A percentile compares a stretch with the other conserved stretches of the same genome.
Evolutionary conservation across 2,888 invertebrate species (phyloP).

Genomic region (Drosophila mimica): DNA sequence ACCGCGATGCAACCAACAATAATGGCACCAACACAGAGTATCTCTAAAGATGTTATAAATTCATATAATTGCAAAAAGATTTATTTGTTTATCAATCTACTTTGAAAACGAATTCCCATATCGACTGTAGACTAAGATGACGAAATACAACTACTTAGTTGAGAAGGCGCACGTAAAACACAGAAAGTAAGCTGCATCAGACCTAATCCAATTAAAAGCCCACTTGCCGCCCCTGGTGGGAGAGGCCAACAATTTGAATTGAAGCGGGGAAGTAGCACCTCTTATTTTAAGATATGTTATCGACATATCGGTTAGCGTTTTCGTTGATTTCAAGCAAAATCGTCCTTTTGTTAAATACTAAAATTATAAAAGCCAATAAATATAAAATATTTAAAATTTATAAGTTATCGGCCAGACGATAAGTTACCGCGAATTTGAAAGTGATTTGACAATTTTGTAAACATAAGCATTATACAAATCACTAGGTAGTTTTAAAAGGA

Average conservation of each 20-base stretch:
- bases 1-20: slow-evolving; percentile 69
- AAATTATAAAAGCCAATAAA: neutral
- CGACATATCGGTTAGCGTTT: slow-evolving; percentile 7
- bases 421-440: neutral
- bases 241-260: slow-evolving; percentile 31
- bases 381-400: neutral
- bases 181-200: slow-evolving; percentile 20
- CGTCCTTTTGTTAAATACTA: neutral
- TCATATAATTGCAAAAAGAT: neutral
- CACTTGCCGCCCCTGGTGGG: neutral
- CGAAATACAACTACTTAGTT: slow-evolving; percentile 56
- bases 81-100: slow-evolving; percentile 46
- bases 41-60: slow-evolving; percentile 55
- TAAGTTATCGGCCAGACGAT: neutral
- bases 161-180: slow-evolving; percentile 1
- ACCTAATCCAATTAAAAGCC: slow-evolving; percentile 58
- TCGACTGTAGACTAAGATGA: slow-evolving; percentile 40
- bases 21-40: slow-evolving; percentile 63
- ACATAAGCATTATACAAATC: neutral
- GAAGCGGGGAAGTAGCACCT: neutral
- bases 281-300: slow-evolving; percentile 1
- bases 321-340: neutral
- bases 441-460: neutral
- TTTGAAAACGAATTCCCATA: slow-evolving; percentile 65
- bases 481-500: neutral